Evolutionary conservation across 1,140 invertebrate genomes (phyloP).

Genomic region (Drosophila sturtevanti): DNA sequence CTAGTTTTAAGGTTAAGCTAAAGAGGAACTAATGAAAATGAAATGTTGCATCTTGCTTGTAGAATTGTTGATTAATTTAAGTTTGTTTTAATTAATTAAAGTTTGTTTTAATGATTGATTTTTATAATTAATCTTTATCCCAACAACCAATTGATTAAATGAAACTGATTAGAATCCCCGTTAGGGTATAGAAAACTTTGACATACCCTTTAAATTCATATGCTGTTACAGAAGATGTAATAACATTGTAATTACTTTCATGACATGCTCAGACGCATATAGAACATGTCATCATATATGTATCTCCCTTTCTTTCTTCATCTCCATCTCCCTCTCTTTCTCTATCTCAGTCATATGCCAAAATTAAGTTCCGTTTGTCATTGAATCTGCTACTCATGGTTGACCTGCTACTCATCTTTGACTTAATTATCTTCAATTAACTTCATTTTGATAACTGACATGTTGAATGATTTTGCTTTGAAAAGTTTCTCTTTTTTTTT

Average conservation of each 20-base stretch:
- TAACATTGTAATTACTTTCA: constrained; percentile 3
- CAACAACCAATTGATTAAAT: too few species aligned
- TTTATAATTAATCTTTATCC: too few species aligned
- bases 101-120: too few species aligned
- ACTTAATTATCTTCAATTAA: not conserved
- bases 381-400: not conserved
- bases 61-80: too few species aligned
- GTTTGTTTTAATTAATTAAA: too few species aligned
- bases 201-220: not conserved
- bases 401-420: not conserved
- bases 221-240: not conserved
- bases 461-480: not conserved
- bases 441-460: not conserved
- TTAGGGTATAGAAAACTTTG: not conserved
- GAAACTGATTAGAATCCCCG: too few species aligned
- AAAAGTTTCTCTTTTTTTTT: not conserved
- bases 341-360: not conserved
- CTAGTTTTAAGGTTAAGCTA: too few species aligned
- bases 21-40: too few species aligned
- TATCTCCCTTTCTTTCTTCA: too few species aligned
- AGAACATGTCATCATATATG: constrained; percentile 5
- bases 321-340: too few species aligned
- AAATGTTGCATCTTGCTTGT: too few species aligned
- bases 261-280: constrained; percentile 2
- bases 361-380: not conserved